Base-by-base conservation (phyloP, 2,888 invertebrate genomes). In the Cerceris rybyensis region DNA sequence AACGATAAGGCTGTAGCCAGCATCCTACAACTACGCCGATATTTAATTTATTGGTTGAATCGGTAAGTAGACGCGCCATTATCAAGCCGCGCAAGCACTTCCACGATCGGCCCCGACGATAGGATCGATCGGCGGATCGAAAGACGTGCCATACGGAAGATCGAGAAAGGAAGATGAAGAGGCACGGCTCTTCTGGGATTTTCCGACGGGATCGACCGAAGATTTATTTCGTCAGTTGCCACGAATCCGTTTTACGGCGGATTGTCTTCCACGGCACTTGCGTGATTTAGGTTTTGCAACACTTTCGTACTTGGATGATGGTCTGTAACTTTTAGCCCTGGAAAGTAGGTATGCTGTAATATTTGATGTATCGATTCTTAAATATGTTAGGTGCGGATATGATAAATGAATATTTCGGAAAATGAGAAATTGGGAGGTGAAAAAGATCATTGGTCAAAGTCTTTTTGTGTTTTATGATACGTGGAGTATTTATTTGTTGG, bases 31-130 rank as follows among this genome's bases (percentile, higher is more conserved):
- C 63, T 28, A 17, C 58, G 76, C 61, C 84, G 86, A 86, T 85
- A 87, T 83, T 89, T 88, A 88, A 89, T 89, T 88, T 89, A 89
- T 89, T 75, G 86, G 75, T 77, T 83, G 84, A 85, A 89, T 86
- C 86, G 81, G 63, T 86, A 88, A 88, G 87, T 75, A 80, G 87
- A 78, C 78, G 66, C 57, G 72, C 86, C 79, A 84, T 85, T 87
- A 88, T 88, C 86, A 66, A 74, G 72, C 58, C 55, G 59, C 75
- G 54, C 59, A 65, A 68, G 69, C 59, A 39, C 60, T 73, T 60
- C 66, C 28, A 72, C 70, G 78, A 78, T 84, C 64, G 67, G 52
- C 43, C 52, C 0, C 17, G 39, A 7, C 39, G 58, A 83, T 80
- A 69, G 41, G 43, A 71, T 75, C 76, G 72, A 50, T 60, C 59